Base-by-base conservation (phyloP, 2,888 invertebrate species). In the Sinelater perroti region DNA sequence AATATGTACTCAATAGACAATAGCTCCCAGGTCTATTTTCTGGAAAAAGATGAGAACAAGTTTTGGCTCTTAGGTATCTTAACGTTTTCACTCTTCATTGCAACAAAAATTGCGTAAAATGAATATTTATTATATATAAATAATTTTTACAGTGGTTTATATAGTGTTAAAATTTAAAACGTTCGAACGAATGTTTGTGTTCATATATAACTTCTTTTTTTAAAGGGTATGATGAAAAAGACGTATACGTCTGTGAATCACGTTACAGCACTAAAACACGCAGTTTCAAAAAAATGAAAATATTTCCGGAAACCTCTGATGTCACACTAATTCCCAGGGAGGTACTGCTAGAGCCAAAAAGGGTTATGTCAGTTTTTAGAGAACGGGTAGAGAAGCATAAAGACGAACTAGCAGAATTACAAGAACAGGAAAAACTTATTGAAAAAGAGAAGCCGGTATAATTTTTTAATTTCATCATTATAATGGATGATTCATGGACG, bases 161-260 rank as follows among this genome's bases (percentile, higher is more conserved):
- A 11, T 3, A 17, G 3, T 36, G 2, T 36, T 17, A 18, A 1
- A 18, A 40, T 35, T 38, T 21, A n/a, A n/a, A n/a, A n/a, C n/a
- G n/a, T n/a, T n/a, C n/a, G n/a, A n/a, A n/a, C n/a, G 2, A 13
- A 33, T 33, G 3, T 13, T 33, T 33, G 10, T 13, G 33, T 13
- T 13, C 3, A 18, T 28, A 18, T 14, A 35, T 11, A 16, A 26
- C 30, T 51, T 44, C 8, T 2, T n/a, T 28, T 38, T 46, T 65
- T 64, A 10, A 49, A 84, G 89, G 90, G 13, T 91, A 93, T 71
- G 84, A 88, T 0, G 95, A 96, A 61, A 93, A 94, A 72, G 97
- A 99, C 78, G 90, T 98, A 1, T 99, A 91, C 73, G 97, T 98
- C 0, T 98, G 98, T 76, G 98, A 99, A 79, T 96, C 94, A 11